Conservation (phyloP, 1,140 invertebrate genomes). For the Drusus annulatus region DNA sequence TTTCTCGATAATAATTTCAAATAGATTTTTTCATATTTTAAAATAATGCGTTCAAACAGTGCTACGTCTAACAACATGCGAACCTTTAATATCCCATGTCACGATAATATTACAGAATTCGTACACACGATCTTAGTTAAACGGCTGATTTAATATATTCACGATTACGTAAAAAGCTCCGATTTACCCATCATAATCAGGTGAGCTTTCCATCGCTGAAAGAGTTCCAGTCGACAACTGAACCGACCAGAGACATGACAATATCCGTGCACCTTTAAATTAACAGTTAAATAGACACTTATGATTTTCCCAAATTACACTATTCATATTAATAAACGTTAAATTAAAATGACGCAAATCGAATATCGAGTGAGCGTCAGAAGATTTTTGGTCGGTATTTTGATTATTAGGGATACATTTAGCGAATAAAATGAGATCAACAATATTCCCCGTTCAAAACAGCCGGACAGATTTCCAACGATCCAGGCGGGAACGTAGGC, state of each 20-base stretch:
- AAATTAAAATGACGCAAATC: slow-evolving; percentile 28
- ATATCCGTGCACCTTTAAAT: neutral
- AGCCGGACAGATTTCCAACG: neutral
- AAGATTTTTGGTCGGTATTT: slow-evolving; percentile 45
- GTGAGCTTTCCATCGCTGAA: slow-evolving; percentile 4
- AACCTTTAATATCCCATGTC: slow-evolving; percentile 49
- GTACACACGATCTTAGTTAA: slow-evolving; percentile 20
- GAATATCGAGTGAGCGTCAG: slow-evolving; percentile 37
- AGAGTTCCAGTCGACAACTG: neutral
- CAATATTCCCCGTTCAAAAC: slow-evolving; percentile 14
- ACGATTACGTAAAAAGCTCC: neutral
- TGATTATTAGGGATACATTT: slow-evolving; percentile 26
- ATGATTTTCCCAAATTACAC: slow-evolving; percentile 20
- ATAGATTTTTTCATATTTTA: slow-evolving; percentile 54
- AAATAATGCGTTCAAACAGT: slow-evolving; percentile 55
- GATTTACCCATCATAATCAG: slow-evolving; percentile 8
- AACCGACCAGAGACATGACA: neutral
- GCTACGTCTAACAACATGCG: slow-evolving; percentile 57
- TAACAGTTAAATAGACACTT: slow-evolving; percentile 37
- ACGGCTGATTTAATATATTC: slow-evolving; percentile 11
- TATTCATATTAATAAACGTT: slow-evolving; percentile 26
- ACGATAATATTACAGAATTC: slow-evolving; percentile 29
- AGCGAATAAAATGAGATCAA: slow-evolving; percentile 39
- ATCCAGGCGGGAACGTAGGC: neutral
- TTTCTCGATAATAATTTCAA: slow-evolving; percentile 57